Evolutionary conservation across 2,888 invertebrate species (phyloP), one percentile per base, ranked within the genome.

Genomic region (Emesis castigata): DNA sequence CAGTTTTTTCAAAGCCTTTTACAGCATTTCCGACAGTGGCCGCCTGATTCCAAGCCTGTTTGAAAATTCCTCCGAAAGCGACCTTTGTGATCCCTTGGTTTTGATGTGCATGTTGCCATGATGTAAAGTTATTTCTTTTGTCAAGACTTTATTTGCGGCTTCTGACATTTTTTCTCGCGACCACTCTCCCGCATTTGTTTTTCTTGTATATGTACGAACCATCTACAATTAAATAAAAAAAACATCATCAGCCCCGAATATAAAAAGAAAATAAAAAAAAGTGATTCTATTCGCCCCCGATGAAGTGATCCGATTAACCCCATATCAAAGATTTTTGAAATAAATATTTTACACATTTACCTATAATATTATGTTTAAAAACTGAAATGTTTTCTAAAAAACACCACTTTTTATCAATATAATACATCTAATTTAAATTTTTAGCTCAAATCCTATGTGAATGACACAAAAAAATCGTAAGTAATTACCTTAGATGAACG

Each of bases 181-280:
- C 76, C 69, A 72, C 71, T 78, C 70, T 61, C 61, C 66, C 14
- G 56, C 44, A 58, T 69, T 48, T 31, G 74, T 80, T 58, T 80
- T 75, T 77, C 56, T 79, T 75, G 58, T 79, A 62, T 79, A 72
- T 31, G 80, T 73, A 39, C 75, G 70, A 74, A 75, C 71, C 72
- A 69, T 72, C 68, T 75, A 29, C 29, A 29, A 29, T 29, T 6
- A 6, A 29, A 29, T 29, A 29, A 29, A 29, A 29, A 1, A 29
- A 29, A 29, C 7, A 29, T 29, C n/a, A n/a, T 29, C 6, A 29
- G 29, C 5, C n/a, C n/a, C n/a, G n/a, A 5, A 29, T 5, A 29
- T 5, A 5, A 29, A 29, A 3, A 29, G 7, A 29, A 29, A 29
- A 29, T 3, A 29, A 5, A 5, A 29, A 29, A 29, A 29, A 29